Percentiles rank a stretch among this genome's conserved stretches.
These are phyloP conservation scores for Brachypteracias leptosomus DNA, from an alignment of 2,113 vertebrate genomes.

Conservation along the genomic window DNA sequence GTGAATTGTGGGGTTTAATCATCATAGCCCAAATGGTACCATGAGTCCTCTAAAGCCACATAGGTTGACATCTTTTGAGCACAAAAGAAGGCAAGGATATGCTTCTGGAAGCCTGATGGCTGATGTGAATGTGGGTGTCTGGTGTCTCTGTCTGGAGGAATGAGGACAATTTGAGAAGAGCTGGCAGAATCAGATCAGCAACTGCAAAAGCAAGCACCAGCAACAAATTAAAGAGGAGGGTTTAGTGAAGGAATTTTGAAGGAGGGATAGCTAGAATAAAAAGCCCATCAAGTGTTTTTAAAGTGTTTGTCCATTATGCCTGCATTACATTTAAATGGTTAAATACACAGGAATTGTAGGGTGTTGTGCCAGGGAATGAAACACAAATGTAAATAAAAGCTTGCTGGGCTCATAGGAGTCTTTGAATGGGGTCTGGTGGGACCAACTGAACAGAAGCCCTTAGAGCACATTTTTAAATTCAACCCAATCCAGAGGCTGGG, in stretches of 20 bases:
- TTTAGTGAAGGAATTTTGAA: background rate
- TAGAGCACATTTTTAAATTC: background rate
- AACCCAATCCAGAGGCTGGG: background rate
- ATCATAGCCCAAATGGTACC: background rate
- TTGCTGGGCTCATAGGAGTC: background rate
- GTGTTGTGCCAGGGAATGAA: background rate
- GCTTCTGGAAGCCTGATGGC: background rate
- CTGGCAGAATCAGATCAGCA: background rate
- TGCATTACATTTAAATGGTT: background rate
- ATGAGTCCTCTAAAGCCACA: background rate
- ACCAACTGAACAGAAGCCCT: background rate
- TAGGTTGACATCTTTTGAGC: rapidly evolving
- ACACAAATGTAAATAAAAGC: background rate
- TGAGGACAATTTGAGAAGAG: background rate
- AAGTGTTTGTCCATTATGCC: background rate
- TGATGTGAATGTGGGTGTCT: background rate
- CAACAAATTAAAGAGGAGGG: background rate
- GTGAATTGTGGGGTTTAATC: background rate
- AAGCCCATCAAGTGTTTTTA: background rate
- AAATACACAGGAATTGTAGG: background rate
- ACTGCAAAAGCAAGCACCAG: background rate
- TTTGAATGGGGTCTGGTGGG: background rate
- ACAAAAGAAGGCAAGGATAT: background rate
- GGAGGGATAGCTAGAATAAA: background rate
- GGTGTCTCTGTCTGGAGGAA: background rate